Evolutionary conservation across 2,797 vertebrate genomes (phyloP), one percentile per base, ranked within the genome.

Genomic region (Argyrosomus regius): DNA sequence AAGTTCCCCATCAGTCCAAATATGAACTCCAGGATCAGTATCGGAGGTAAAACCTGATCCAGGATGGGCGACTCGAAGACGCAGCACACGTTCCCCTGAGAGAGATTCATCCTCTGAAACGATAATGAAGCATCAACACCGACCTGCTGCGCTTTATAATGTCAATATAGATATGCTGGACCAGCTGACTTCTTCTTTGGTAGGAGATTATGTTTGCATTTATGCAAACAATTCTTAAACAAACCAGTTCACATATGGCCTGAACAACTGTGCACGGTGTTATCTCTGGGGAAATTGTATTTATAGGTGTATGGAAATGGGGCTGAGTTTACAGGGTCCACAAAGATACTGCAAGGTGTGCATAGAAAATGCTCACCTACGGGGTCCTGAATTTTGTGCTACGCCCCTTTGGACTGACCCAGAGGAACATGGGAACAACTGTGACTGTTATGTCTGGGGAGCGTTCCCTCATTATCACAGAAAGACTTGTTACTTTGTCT

Each of bases 1-100:
- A 88, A 4, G 78, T 96, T 96, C 58, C 95, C 96, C 48, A 92
- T 50, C 61, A 96, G 83, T 0, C 96, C 96, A 0, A 96, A 91
- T 62, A 96, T 84, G 84, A 96, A 96, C 90, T 95, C 95, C n/a
- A 95, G 6, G 58, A 96, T 70, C 3, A 96, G 92, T 1, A 96
- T 39, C 0, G 96, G 95, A 41, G 96, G 95, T 41, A 96, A 61
- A n/a, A 93, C 50, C 43, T 39, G 48, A 69, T 96, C 91, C 75
- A 96, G 74, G 53, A 93, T 59, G 20, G 94, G 92, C 0, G 94
- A 50, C 12, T 93, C 78, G 28, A 96, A 96, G 63, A 87, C 86
- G 48, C 96, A 96, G 78, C 96, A 96, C 2, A 10, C 3, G 0
- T 31, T 73, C 0, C n/a, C 0, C 0, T 7, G 13, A 6, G 90